Evolutionary conservation across 2,888 invertebrate genomes (phyloP).

Genomic region (Coelopa pilipes): DNA sequence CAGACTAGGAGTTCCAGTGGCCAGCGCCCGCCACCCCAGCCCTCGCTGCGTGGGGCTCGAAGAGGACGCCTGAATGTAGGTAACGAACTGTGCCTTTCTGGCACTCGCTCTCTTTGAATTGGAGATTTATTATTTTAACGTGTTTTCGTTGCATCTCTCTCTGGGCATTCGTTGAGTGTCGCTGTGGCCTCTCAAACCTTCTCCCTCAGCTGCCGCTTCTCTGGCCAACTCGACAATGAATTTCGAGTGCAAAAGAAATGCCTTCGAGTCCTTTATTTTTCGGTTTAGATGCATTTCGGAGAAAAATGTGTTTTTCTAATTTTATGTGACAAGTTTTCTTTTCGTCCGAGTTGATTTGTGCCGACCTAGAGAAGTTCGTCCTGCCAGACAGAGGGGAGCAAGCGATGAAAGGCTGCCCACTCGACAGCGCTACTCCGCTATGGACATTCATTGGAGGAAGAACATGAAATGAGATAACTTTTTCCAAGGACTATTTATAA

Average conservation of each 20-base stretch:
- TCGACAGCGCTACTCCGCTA: too few species aligned
- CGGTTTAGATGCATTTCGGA: not conserved
- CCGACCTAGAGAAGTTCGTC: not conserved
- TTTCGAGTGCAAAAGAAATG: not conserved
- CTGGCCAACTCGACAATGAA: not conserved
- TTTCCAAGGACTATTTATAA: too few species aligned
- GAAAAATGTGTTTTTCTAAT: constrained; percentile 13
- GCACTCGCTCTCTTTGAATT: constrained; percentile 23
- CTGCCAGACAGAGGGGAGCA: not conserved
- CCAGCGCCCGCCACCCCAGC: too few species aligned
- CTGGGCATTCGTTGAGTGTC: not conserved
- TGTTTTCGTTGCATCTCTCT: constrained; percentile 21
- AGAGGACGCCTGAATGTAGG: constrained; percentile 25
- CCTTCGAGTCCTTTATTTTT: not conserved
- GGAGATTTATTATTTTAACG: constrained; percentile 29
- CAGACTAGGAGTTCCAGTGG: too few species aligned
- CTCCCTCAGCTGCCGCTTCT: not conserved
- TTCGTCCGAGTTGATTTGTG: constrained; percentile 3
- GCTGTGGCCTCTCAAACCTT: constrained; percentile 9
- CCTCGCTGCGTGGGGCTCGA: not conserved
- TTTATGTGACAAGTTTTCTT: constrained; percentile 13
- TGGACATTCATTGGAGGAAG: too few species aligned
- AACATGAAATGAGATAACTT: too few species aligned
- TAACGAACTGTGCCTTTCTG: constrained; percentile 9
- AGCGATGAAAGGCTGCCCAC: too few species aligned